Evolutionary conservation across 2,113 vertebrate genomes (phyloP), one percentile per base, ranked within the genome.

Genomic region (Lathamus discolor): DNA sequence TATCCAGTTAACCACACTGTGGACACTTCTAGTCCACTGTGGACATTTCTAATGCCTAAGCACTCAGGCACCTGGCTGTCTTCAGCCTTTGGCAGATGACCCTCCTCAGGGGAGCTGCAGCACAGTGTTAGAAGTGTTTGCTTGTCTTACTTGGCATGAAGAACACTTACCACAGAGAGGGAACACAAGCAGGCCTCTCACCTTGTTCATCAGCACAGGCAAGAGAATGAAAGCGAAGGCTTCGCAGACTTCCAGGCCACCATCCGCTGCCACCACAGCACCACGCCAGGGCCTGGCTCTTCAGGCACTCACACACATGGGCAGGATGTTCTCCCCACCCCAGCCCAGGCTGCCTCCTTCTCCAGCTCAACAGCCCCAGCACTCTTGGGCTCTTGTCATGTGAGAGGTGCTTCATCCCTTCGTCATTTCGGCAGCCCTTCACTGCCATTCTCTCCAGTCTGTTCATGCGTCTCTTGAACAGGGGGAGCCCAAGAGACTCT

Each of bases 381-480:
- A 23, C 28, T 28, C 41, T 28, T 14, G 43, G 35, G 35, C 13
- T 68, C 29, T 35, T 31, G 44, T 43, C 63, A 17, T 13, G 8
- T 9, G 3, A 37, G 37, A 52, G 37, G 27, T 33, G 37, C 54
- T 61, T 28, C 74, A 62, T 37, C 46, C 63, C 37, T 68, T 43
- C 0, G 0, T 62, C 37, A 37, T 28, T 11, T 70, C 2, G 0
- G 64, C 22, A 22, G 46, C 39, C 63, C n/a, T 64, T 48, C 49
- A 29, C 33, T 33, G 33, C 66, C 66, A 59, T n/a, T 59, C 57
- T 59, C 57, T 35, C 57, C 57, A 59, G n/a, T 15, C 57, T 59
- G 22, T 59, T 61, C 1, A 1, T 28, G 22, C 27, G 22, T 74
- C 68, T 22, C 43, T 13, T 41, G 27, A 33, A 44, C 11, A 29